phyloP scores from a whole-genome alignment of 2,113 vertebrate species.

The Microcebus tavaratra region DNA sequence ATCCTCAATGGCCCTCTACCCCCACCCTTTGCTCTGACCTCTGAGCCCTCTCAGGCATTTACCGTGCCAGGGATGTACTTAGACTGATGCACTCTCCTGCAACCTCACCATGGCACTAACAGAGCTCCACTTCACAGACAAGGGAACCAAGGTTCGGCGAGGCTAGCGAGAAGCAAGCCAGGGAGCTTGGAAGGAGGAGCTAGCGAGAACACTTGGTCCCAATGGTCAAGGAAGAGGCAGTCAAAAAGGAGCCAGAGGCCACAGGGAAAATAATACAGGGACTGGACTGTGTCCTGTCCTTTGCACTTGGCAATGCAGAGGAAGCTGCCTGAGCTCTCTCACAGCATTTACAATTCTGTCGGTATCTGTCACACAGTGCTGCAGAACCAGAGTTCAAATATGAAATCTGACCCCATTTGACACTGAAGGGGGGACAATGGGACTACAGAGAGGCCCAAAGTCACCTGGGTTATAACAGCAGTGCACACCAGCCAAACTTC shows the following conservation, averaged over 20 bases:
- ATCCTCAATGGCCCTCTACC: neutral
- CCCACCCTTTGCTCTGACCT: neutral
- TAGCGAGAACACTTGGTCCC: neutral
- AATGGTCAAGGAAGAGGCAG: neutral
- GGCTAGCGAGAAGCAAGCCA: neutral
- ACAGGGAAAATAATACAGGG: neutral
- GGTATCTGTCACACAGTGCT: neutral
- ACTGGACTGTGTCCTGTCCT: neutral
- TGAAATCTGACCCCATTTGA: neutral
- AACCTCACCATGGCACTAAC: neutral
- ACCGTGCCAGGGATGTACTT: neutral
- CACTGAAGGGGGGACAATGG: neutral
- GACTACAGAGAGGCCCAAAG: neutral
- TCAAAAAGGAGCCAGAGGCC: neutral
- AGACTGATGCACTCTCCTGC: neutral
- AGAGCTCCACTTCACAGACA: neutral
- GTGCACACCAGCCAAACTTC: neutral
- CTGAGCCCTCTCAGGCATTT: neutral
- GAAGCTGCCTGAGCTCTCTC: neutral
- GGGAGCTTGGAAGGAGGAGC: neutral
- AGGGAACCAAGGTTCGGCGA: neutral
- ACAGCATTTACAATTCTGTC: neutral
- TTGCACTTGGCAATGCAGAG: neutral
- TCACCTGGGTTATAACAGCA: neutral
- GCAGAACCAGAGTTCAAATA: neutral